Evolutionary conservation across 1,140 invertebrate species (phyloP).

Genomic region (Drosophila nikananu): DNA sequence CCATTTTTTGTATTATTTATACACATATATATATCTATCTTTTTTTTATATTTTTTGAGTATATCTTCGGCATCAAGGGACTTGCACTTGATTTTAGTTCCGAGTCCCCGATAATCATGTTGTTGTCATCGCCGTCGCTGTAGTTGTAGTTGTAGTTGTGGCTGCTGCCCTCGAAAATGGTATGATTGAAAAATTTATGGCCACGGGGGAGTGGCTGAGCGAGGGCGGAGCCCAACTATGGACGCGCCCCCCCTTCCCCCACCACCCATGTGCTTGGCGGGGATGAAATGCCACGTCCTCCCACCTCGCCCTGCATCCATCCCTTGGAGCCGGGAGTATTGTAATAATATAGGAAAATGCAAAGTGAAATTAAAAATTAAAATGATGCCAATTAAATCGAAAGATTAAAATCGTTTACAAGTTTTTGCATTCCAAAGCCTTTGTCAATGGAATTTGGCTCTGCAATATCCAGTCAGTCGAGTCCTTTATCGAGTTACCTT

Average conservation of each 20-base stretch:
- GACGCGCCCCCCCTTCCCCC: neutral
- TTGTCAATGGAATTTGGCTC: neutral
- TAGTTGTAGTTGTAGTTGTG: neutral
- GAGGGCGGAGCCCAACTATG: constrained; percentile 26
- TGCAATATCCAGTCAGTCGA: neutral
- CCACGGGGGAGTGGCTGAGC: constrained; percentile 27
- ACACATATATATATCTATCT: constrained; percentile 1
- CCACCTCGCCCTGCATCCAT: neutral
- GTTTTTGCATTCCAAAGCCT: constrained; percentile 18
- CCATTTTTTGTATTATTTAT: constrained; percentile 17
- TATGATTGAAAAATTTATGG: constrained; percentile 81
- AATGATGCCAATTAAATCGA: constrained; percentile 79
- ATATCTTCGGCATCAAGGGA: constrained; percentile 74
- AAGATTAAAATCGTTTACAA: constrained; percentile 70
- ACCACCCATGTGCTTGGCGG: neutral
- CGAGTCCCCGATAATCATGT: constrained; percentile 66
- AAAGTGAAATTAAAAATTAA: constrained; percentile 77
- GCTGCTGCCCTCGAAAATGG: constrained; percentile 58
- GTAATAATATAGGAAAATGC: constrained; percentile 68
- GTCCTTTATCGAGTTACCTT: constrained; percentile 16
- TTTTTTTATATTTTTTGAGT: constrained; percentile 45
- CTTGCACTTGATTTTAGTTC: constrained; percentile 82
- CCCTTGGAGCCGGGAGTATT: constrained; percentile 30
- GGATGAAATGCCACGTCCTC: neutral
- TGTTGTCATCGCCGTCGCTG: constrained; percentile 30